Conservation (phyloP, 2,113 vertebrate genomes). For the Hiodon alosoides region DNA sequence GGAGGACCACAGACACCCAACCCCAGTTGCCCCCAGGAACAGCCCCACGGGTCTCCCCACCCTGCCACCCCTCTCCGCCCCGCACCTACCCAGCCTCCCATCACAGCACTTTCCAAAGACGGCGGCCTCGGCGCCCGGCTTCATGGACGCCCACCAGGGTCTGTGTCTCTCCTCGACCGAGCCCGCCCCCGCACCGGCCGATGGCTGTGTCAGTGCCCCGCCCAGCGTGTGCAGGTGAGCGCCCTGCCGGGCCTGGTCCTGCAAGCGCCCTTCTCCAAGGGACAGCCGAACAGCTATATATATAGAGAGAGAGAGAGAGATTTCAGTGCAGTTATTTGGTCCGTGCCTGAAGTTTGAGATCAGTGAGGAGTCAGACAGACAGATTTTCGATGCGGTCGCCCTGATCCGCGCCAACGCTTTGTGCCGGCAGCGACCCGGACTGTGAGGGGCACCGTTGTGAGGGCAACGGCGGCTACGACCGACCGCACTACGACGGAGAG, state of each 20-base stretch:
- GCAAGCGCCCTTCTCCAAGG: no score
- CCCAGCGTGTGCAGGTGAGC: conserved; percentile 93
- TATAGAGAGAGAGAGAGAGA: neutral
- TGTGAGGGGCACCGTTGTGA: conserved; percentile 95
- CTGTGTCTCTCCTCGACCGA: conserved; percentile 77
- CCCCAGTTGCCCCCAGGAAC: conserved; percentile 72
- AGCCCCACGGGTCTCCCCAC: conserved; percentile 75
- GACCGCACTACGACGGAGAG: conserved; percentile 87
- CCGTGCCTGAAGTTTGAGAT: neutral
- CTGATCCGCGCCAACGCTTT: neutral
- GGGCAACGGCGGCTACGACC: conserved; percentile 77
- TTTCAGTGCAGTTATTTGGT: neutral
- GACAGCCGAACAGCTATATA: no score
- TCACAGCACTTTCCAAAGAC: conserved; percentile 80
- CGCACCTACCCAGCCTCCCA: conserved; percentile 75
- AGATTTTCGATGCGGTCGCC: neutral
- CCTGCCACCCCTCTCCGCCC: conserved; percentile 71
- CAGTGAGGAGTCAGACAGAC: neutral
- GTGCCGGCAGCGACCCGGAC: conserved; percentile 77
- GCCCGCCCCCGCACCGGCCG: conserved; percentile 65
- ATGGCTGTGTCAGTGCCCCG: conserved; percentile 79
- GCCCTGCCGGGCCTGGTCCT: no score
- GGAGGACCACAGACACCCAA: conserved; percentile 80
- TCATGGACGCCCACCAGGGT: conserved; percentile 77
- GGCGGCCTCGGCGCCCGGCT: conserved; percentile 73